Percentiles rank a stretch among this genome's conserved stretches.
These are phyloP conservation scores for Aselliscus stoliczkanus DNA, from an alignment of 2,797 vertebrate genomes.

Conservation along the genomic window DNA sequence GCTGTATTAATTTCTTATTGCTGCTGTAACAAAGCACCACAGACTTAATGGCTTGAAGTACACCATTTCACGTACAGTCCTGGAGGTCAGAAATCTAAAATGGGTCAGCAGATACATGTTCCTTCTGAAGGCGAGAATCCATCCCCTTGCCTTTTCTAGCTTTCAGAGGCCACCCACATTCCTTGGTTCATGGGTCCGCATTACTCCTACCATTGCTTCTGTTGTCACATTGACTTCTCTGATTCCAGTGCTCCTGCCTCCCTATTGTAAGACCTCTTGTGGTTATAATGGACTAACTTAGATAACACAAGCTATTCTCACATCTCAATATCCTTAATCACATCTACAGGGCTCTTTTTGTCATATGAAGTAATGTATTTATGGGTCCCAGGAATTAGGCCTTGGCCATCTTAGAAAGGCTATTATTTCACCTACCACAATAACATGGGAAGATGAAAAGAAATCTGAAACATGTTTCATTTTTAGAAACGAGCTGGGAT, in stretches of 20 bases:
- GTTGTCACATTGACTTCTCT: background rate
- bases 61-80: background rate
- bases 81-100: background rate
- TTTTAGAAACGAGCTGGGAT: background rate
- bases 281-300: background rate
- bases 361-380: background rate
- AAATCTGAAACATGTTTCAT: background rate
- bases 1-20: background rate
- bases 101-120: background rate
- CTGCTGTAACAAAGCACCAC: background rate
- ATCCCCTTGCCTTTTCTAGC: background rate
- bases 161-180: background rate
- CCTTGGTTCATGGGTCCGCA: background rate
- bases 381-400: background rate
- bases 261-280: background rate
- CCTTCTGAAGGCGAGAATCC: background rate
- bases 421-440: background rate
- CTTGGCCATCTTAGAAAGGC: background rate
- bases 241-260: background rate
- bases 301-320: background rate
- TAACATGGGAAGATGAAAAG: background rate
- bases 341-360: background rate
- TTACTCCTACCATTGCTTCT: background rate
- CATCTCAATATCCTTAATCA: background rate
- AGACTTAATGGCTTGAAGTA: background rate